phyloP scores from a whole-genome alignment of 2,888 invertebrate genomes.

The Lamellibrachia columna region DNA sequence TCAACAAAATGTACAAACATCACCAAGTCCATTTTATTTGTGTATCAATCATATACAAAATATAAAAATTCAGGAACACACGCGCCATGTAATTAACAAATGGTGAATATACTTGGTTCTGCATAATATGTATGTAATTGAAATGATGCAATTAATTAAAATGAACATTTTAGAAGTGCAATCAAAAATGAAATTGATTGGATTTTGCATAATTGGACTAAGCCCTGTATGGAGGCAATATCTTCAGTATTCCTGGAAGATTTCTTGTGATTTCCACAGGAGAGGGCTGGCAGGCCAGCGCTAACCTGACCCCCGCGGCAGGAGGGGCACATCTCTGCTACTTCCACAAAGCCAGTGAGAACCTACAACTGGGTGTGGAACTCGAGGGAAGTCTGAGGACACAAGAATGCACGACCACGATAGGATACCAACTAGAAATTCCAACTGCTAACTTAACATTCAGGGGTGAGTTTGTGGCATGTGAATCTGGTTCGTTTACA shows the following conservation, averaged over 20 bases:
- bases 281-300: conserved; percentile 68
- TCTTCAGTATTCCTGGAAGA: background rate
- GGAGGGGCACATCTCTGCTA: conserved; percentile 88
- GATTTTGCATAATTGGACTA: too few species aligned
- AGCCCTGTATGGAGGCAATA: too few species aligned
- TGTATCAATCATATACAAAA: too few species aligned
- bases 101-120: too few species aligned
- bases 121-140: too few species aligned
- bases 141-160: too few species aligned
- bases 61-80: too few species aligned
- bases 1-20: too few species aligned
- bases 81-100: too few species aligned
- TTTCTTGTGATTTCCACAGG: conserved; percentile 59
- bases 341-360: conserved; percentile 92
- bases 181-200: too few species aligned
- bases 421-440: conserved; percentile 94
- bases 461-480: conserved; percentile 76
- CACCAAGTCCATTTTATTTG: too few species aligned
- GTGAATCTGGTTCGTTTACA: background rate
- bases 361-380: conserved; percentile 90
- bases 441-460: conserved; percentile 94
- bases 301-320: conserved; percentile 70
- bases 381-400: conserved; percentile 90
- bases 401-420: conserved; percentile 88
- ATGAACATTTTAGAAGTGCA: too few species aligned